Base-by-base conservation (phyloP, 2,888 invertebrate genomes). In the Spisula subtruncata region DNA sequence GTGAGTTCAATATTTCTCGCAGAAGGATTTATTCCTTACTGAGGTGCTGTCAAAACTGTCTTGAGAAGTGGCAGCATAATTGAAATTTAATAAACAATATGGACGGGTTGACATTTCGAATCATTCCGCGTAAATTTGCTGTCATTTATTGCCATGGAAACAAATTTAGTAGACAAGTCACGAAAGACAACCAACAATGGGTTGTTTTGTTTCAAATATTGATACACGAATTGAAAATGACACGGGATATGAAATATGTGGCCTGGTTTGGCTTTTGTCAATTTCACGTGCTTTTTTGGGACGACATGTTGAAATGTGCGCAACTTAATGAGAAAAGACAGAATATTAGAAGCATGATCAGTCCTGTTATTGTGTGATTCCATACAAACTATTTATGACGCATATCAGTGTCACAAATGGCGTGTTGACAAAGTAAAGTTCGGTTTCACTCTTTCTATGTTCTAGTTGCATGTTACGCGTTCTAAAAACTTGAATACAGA, bases 141-240 rank as follows among this genome's bases (percentile, higher is more conserved):
- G 75, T 75, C 75, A 75, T 75, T 66, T 75, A 75, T 75, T 75
- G 35, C 32, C 75, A 35, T 75, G 75, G 75, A 35, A 35, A 75
- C 75, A 18, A 16, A 32, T 35, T 35, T 75, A 35, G 75, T 32
- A 75, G 75, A 75, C 75, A 75, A 35, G 75, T 75, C 35, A 75
- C 75, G 75, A 14, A 35, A 75, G 29, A 35, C 75, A 75, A 75
- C 32, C 29, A 32, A 75, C 32, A 32, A 75, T 32, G 75, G 25
- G n/a, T n/a, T n/a, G n/a, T n/a, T n/a, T n/a, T n/a, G n/a, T n/a
- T n/a, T n/a, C n/a, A n/a, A n/a, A n/a, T n/a, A n/a, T n/a, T n/a
- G n/a, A n/a, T n/a, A n/a, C n/a, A n/a, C n/a, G n/a, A n/a, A n/a
- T n/a, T n/a, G n/a, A n/a, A n/a, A 60, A n/a, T 60, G 60, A 60